Conservation (phyloP, 2,888 invertebrate genomes). For the Drosophila vallismaia region DNA sequence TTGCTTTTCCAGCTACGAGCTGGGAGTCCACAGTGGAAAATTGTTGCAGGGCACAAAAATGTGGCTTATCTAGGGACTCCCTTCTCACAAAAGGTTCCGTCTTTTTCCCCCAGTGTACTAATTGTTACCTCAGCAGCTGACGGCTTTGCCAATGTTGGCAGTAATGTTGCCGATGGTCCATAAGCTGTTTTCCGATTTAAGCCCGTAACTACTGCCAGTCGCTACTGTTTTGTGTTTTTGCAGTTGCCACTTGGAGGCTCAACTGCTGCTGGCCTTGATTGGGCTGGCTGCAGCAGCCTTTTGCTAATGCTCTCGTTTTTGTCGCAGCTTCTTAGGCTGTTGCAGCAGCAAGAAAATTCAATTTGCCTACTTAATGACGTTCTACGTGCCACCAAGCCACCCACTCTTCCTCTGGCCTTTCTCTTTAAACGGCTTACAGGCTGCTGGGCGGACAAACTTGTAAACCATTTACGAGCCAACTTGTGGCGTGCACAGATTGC, state of each 20-base stretch:
- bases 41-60: constrained; percentile 1
- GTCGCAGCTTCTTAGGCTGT: constrained; percentile 22
- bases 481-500: constrained; percentile 64
- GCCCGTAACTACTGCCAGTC: constrained; percentile 5
- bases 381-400: constrained; percentile 34
- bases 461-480: constrained; percentile 67
- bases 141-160: constrained; percentile 25
- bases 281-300: not conserved
- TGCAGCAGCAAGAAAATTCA: constrained; percentile 67
- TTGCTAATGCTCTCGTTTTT: constrained; percentile 23
- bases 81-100: not conserved
- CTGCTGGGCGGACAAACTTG: constrained; percentile 71
- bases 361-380: constrained; percentile 68
- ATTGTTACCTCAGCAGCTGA: constrained; percentile 14
- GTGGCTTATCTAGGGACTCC: not conserved
- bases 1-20: constrained; percentile 20
- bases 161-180: constrained; percentile 28
- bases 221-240: constrained; percentile 7
- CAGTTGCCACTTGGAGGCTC: constrained; percentile 19
- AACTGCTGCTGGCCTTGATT: constrained; percentile 28
- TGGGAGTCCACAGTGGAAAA: constrained; percentile 7
- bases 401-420: constrained; percentile 40
- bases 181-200: constrained; percentile 18
- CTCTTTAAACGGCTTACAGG: constrained; percentile 63
- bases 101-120: not conserved